Evolutionary conservation across 2,797 vertebrate genomes (phyloP).

Genomic region (Dryobates pubescens): DNA sequence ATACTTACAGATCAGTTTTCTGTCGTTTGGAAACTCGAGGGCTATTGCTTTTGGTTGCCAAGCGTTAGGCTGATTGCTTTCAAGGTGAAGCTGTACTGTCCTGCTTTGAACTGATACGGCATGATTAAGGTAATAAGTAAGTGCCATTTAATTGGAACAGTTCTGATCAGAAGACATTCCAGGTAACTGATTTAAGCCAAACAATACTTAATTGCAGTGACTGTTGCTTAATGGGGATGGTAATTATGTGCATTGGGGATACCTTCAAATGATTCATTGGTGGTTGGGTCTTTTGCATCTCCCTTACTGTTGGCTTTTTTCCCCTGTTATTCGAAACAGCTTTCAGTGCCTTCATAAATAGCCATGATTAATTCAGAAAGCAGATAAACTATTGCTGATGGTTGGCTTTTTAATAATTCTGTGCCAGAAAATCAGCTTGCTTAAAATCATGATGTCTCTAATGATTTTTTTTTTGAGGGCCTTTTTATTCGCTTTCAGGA

Average conservation of each 20-base stretch:
- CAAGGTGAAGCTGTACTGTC: slow-evolving; percentile 59
- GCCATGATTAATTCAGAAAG: slow-evolving; percentile 15
- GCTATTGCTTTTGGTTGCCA: slow-evolving; percentile 50
- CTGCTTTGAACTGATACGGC: slow-evolving; percentile 68
- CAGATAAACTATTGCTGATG: neutral
- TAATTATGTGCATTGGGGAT: slow-evolving; percentile 62
- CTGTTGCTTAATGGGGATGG: slow-evolving; percentile 61
- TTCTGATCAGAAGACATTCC: slow-evolving; percentile 67
- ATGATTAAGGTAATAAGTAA: slow-evolving; percentile 64
- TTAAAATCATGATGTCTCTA: slow-evolving; percentile 5
- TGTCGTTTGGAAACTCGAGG: slow-evolving; percentile 4
- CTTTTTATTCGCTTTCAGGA: neutral
- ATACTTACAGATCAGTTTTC: neutral
- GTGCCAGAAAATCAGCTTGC: slow-evolving; percentile 7
- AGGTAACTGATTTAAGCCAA: slow-evolving; percentile 70
- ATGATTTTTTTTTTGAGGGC: slow-evolving; percentile 2
- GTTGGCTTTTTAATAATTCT: slow-evolving; percentile 4
- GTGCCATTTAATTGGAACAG: slow-evolving; percentile 66
- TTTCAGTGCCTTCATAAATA: slow-evolving; percentile 43
- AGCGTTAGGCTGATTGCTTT: slow-evolving; percentile 56
- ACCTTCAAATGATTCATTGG: slow-evolving; percentile 65
- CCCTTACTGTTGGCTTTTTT: slow-evolving; percentile 37
- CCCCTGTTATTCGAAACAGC: slow-evolving; percentile 19
- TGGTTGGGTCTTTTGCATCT: slow-evolving; percentile 48
- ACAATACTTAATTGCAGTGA: slow-evolving; percentile 70